These are phyloP conservation scores for Diploptera punctata DNA, from an alignment of 2,888 invertebrate genomes.

Conservation along the genomic window DNA sequence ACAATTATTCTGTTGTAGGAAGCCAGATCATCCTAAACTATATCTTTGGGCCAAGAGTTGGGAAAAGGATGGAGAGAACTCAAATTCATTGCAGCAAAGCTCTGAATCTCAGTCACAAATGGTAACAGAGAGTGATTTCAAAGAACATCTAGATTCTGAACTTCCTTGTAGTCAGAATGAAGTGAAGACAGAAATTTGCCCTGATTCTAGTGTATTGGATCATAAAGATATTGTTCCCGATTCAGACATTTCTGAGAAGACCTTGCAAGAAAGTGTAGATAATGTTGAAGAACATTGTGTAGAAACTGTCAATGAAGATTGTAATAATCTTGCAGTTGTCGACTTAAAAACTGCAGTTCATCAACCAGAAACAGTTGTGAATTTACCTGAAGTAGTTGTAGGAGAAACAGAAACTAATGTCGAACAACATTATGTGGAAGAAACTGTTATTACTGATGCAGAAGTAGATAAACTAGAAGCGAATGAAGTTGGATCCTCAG, in stretches of 20 bases:
- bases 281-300: no score
- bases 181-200: not conserved
- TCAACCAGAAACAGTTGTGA: no score
- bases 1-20: no score
- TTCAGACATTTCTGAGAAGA: not conserved
- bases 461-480: conserved; percentile 45
- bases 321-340: no score
- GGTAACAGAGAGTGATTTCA: not conserved
- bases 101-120: not conserved
- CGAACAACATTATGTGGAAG: not conserved
- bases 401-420: conserved; percentile 17
- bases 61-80: conserved; percentile 61
- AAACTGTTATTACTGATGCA: conserved; percentile 15
- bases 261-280: no score
- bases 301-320: no score
- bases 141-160: not conserved
- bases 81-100: not conserved
- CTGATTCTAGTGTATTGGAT: no score
- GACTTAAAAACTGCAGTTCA: conserved; percentile 13
- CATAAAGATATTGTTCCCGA: not conserved
- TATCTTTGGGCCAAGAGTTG: conserved; percentile 88
- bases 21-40: conserved; percentile 83
- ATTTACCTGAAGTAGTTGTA: not conserved
- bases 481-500: no score
- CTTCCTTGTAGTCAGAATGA: not conserved